phyloP scores from a whole-genome alignment of 2,113 vertebrate species.

The Pantherophis guttatus region DNA sequence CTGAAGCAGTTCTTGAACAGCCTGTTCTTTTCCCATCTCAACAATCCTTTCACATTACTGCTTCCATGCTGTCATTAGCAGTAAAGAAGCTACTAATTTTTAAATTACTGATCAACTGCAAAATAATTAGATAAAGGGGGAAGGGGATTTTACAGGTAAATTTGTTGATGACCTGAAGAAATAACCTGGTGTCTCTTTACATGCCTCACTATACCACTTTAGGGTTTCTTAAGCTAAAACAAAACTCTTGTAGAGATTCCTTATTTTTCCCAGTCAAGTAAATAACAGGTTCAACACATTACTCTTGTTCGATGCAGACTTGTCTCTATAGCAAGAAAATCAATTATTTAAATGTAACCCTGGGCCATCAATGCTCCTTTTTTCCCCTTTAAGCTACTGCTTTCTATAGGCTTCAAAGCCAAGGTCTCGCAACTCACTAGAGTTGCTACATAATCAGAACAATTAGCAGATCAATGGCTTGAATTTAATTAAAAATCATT shows the following conservation, averaged over 20 bases:
- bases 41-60: neutral
- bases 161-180: neutral
- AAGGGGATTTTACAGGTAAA: neutral
- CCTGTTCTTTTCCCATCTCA: neutral
- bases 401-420: conserved; percentile 21
- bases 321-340: conserved; percentile 3
- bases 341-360: conserved; percentile 12
- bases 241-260: neutral
- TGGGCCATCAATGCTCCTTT: neutral
- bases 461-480: conserved; percentile 7
- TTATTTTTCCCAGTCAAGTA: conserved; percentile 28
- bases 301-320: neutral
- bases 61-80: neutral
- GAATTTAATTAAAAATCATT: conserved; percentile 24
- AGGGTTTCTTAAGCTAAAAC: neutral
- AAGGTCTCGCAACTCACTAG: conserved; percentile 3
- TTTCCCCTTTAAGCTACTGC: neutral
- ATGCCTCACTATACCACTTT: too few relatives aligned
- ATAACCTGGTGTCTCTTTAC: neutral
- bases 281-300: conserved; percentile 19
- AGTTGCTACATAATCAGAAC: conserved; percentile 19
- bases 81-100: neutral
- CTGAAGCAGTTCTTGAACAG: neutral
- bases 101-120: neutral
- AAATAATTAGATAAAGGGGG: neutral